Evolutionary conservation across 2,797 vertebrate species (phyloP).

Genomic region (Bradypodion pumilum): DNA sequence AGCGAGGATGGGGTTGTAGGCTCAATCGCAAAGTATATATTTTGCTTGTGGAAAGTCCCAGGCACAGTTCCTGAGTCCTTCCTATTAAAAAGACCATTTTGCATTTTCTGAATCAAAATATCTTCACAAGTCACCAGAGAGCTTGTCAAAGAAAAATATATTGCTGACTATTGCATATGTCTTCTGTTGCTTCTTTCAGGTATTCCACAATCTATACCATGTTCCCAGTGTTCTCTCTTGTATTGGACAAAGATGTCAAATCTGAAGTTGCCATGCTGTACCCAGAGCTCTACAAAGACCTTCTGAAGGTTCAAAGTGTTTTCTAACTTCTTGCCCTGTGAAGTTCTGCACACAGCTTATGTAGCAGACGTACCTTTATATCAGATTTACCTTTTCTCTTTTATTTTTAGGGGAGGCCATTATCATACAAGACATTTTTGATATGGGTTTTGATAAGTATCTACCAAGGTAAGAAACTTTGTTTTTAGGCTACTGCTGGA

Average conservation of each 20-base stretch:
- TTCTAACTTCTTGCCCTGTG: neutral
- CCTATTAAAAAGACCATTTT: neutral
- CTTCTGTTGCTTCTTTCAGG: conserved; percentile 69
- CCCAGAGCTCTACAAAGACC: conserved; percentile 97
- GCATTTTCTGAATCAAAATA: neutral
- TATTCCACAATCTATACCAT: conserved; percentile 98
- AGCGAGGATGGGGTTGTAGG: neutral
- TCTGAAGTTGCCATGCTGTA: conserved; percentile 98
- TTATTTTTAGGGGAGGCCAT: conserved; percentile 86
- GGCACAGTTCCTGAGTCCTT: neutral
- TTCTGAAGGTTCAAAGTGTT: conserved; percentile 86
- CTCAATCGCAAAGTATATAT: neutral
- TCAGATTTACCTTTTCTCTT: neutral
- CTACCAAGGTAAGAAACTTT: conserved; percentile 90
- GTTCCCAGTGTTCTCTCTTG: conserved; percentile 98
- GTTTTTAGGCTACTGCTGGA: neutral
- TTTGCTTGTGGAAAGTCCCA: too few species aligned
- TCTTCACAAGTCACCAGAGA: neutral
- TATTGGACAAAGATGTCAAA: conserved; percentile 97
- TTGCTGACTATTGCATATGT: neutral
- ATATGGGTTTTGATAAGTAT: conserved; percentile 99
- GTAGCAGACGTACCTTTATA: neutral
- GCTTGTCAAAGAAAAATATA: neutral
- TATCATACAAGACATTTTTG: conserved; percentile 97
- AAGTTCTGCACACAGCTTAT: neutral